phyloP scores from a whole-genome alignment of 2,888 invertebrate genomes.

The Panzeria rudis region DNA sequence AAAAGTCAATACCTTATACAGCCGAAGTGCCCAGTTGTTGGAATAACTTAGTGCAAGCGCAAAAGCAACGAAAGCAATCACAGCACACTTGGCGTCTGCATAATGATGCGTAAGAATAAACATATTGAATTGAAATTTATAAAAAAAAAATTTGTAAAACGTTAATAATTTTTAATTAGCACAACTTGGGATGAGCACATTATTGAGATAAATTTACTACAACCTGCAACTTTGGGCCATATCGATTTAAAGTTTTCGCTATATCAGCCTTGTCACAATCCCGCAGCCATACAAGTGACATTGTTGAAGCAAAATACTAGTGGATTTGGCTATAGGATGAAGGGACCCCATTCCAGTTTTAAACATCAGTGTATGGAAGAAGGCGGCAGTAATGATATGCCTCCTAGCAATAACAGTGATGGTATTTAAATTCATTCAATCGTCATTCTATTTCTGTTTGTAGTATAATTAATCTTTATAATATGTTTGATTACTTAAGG shows the following conservation, averaged over 20 bases:
- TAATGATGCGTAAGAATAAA: slow-evolving; percentile 88
- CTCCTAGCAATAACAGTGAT: slow-evolving; percentile 73
- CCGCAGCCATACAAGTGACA: slow-evolving; percentile 92
- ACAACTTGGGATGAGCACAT: slow-evolving; percentile 97
- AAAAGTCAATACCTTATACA: slow-evolving; percentile 86
- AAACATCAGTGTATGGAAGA: slow-evolving; percentile 83
- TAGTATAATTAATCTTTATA: background rate
- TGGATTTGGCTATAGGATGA: slow-evolving; percentile 86
- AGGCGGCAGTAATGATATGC: slow-evolving; percentile 24
- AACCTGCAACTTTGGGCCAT: slow-evolving; percentile 92
- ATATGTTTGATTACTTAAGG: slow-evolving; percentile 74
- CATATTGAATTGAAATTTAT: background rate
- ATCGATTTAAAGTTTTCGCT: slow-evolving; percentile 94
- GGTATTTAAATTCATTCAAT: slow-evolving; percentile 35
- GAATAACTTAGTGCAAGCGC: slow-evolving; percentile 96
- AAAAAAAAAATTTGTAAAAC: background rate
- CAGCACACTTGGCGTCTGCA: slow-evolving; percentile 95
- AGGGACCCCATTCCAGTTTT: slow-evolving; percentile 81
- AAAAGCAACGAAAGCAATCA: slow-evolving; percentile 94
- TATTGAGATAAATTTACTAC: slow-evolving; percentile 93
- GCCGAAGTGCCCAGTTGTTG: slow-evolving; percentile 97
- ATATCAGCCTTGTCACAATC: slow-evolving; percentile 89
- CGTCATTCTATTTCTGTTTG: background rate
- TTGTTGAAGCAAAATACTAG: slow-evolving; percentile 88
- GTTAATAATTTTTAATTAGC: slow-evolving; percentile 78